A percentile compares a stretch with the other conserved stretches of the same genome.
Conservation (phyloP, 2,797 vertebrate genomes). For the Adrianichthys oophorus region DNA sequence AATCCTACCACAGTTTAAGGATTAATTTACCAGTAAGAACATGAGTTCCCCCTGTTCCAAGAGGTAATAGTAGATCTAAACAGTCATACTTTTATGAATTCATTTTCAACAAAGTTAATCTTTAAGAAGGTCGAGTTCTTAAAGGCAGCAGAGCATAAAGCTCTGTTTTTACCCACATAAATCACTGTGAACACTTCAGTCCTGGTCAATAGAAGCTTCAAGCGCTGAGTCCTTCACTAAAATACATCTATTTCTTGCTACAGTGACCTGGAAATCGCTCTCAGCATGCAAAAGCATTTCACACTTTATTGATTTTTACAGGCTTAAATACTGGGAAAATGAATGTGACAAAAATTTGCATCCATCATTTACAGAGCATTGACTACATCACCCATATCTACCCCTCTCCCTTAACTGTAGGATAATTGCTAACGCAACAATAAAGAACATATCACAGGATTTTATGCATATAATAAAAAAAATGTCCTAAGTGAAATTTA, state of each 20-base stretch:
- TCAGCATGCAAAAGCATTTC: constrained; percentile 74
- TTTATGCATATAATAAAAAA: too few species aligned
- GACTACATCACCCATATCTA: too few species aligned
- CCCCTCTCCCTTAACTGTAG: too few species aligned
- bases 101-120: constrained; percentile 22
- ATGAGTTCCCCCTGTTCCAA: too few species aligned
- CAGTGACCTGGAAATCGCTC: constrained; percentile 51
- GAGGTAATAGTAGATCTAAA: constrained; percentile 35
- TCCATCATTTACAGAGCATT: too few species aligned
- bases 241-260: constrained; percentile 62
- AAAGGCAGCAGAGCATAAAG: constrained; percentile 18
- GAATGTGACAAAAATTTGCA: constrained; percentile 40
- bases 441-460: too few species aligned
- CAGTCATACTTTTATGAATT: constrained; percentile 35
- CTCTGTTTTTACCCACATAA: constrained; percentile 33
- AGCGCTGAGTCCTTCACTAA: constrained; percentile 61
- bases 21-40: too few species aligned
- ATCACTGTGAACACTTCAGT: constrained; percentile 53
- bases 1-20: constrained; percentile 41
- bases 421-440: too few species aligned
- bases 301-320: constrained; percentile 57
- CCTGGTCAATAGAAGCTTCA: constrained; percentile 63
- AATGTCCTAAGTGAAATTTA: too few species aligned
- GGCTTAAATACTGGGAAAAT: constrained; percentile 65
- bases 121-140: constrained; percentile 11